Evolutionary conservation across 1,140 invertebrate species (phyloP).

Genomic region (Reticulitermes speratus): DNA sequence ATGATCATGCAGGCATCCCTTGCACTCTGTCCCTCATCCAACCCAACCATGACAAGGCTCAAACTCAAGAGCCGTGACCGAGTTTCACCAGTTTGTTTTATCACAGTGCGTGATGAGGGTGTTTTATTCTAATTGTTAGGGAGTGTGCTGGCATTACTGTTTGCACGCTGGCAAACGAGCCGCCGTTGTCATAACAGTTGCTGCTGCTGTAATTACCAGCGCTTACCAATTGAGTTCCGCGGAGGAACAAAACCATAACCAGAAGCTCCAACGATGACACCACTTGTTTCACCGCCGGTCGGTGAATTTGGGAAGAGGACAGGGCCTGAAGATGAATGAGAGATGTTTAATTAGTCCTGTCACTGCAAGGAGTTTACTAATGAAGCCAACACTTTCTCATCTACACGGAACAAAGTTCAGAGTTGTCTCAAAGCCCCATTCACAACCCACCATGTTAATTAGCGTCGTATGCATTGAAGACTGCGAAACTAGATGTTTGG

Average conservation of each 20-base stretch:
- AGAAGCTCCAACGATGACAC: conserved; percentile 68
- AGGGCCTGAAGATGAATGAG: conserved; percentile 55
- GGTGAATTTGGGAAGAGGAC: conserved; percentile 69
- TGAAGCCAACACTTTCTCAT: not conserved
- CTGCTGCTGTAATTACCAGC: not conserved
- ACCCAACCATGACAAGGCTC: not conserved
- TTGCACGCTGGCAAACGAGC: not conserved
- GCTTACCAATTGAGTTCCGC: conserved; percentile 41
- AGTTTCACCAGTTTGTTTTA: not conserved
- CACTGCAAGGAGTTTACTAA: not conserved
- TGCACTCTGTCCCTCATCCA: not conserved
- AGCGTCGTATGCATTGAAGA: not conserved
- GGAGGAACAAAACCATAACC: conserved; percentile 74
- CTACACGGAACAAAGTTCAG: not conserved
- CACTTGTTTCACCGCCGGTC: conserved; percentile 62
- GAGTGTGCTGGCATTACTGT: not conserved
- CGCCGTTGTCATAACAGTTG: not conserved
- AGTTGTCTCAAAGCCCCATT: not conserved
- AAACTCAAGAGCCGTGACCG: not conserved
- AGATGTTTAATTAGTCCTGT: not conserved
- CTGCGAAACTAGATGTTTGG: no score
- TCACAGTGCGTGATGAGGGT: not conserved
- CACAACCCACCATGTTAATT: not conserved
- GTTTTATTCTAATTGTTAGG: not conserved
- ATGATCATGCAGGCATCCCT: no score